Evolutionary conservation across 2,113 vertebrate genomes (phyloP).

Genomic region (Thalassarche chlororhynchos): DNA sequence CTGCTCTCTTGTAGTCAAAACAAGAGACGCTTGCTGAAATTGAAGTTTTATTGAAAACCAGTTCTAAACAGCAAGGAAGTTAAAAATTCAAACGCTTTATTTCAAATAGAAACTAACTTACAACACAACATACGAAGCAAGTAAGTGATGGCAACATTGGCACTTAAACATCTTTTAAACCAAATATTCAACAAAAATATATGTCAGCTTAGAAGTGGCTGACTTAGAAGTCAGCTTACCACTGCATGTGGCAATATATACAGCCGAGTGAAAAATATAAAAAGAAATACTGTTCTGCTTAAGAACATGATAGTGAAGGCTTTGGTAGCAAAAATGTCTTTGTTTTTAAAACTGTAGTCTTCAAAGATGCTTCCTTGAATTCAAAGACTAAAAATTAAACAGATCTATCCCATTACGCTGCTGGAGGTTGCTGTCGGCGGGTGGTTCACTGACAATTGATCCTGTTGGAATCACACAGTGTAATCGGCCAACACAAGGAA

Average conservation of each 20-base stretch:
- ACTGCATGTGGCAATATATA: slow-evolving; percentile 38
- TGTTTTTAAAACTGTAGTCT: slow-evolving; percentile 67
- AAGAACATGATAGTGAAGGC: slow-evolving; percentile 58
- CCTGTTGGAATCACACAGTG: slow-evolving; percentile 58
- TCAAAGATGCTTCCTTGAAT: slow-evolving; percentile 59
- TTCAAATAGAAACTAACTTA: slow-evolving; percentile 52
- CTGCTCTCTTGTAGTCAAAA: neutral
- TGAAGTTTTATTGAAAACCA: slow-evolving; percentile 77
- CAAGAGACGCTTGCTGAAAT: slow-evolving; percentile 7
- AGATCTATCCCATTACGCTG: neutral
- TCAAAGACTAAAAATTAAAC: slow-evolving; percentile 59
- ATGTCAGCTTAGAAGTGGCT: slow-evolving; percentile 26
- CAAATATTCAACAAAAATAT: slow-evolving; percentile 52
- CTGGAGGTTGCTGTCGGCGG: neutral
- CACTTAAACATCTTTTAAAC: slow-evolving; percentile 39
- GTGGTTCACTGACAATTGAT: slow-evolving; percentile 11
- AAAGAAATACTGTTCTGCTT: slow-evolving; percentile 22
- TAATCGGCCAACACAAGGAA: neutral
- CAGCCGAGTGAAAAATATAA: slow-evolving; percentile 31
- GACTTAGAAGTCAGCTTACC: too few species aligned
- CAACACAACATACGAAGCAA: neutral
- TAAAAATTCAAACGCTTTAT: slow-evolving; percentile 51
- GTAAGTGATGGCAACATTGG: slow-evolving; percentile 1
- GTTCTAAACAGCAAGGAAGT: slow-evolving; percentile 52
- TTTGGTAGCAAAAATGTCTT: slow-evolving; percentile 77